Conservation (phyloP, 1,140 invertebrate genomes). For the Yoshiicerus persimilis region DNA sequence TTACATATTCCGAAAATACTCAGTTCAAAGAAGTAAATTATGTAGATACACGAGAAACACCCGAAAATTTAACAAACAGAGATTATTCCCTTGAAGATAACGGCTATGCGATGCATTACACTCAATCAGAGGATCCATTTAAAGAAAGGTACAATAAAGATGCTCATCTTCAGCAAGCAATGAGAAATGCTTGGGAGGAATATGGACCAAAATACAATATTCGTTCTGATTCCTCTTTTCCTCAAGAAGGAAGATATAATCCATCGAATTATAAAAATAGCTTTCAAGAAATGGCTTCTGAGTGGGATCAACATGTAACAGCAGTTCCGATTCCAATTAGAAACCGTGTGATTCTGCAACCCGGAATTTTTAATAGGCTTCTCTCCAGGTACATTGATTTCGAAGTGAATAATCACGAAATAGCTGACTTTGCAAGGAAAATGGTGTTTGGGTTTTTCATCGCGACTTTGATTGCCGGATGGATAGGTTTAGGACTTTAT, state of each 20-base stretch:
- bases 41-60: neutral
- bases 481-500: conserved; percentile 36
- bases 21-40: neutral
- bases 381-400: conserved; percentile 38
- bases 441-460: conserved; percentile 25
- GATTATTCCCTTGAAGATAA: too few species aligned
- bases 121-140: neutral
- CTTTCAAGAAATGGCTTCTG: conserved; percentile 42
- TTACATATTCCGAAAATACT: neutral
- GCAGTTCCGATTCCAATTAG: neutral
- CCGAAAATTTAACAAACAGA: neutral
- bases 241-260: neutral
- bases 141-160: neutral
- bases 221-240: neutral
- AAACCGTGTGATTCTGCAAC: neutral
- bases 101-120: neutral
- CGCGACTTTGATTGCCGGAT: conserved; percentile 31
- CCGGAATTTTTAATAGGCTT: conserved; percentile 31
- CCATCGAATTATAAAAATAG: neutral
- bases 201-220: conserved; percentile 31
- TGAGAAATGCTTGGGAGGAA: conserved; percentile 33
- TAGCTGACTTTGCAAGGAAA: conserved; percentile 32
- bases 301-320: conserved; percentile 42
- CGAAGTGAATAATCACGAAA: conserved; percentile 47
- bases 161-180: neutral